A percentile compares a stretch with the other conserved stretches of the same genome.
These are phyloP conservation scores for Delphinus delphis DNA, from an alignment of 2,113 vertebrate genomes.

Conservation along the genomic window DNA sequence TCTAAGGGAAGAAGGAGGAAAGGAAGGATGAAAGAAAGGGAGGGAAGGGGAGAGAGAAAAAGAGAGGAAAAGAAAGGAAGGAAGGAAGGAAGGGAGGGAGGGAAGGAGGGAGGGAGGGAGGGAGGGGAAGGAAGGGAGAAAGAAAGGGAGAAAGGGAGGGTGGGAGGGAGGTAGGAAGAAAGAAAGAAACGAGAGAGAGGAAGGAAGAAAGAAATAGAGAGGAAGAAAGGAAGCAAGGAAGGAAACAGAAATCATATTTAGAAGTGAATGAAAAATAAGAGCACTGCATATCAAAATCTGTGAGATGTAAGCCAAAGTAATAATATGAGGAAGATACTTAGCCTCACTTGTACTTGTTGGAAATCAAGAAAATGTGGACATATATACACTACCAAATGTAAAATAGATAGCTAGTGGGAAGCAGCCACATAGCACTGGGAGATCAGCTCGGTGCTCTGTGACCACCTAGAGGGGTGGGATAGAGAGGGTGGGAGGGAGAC, in stretches of 20 bases:
- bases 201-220: not conserved
- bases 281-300: not conserved
- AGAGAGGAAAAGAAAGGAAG: not conserved
- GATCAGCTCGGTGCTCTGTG: too few relatives aligned
- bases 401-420: too few relatives aligned
- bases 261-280: not conserved
- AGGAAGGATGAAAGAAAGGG: not conserved
- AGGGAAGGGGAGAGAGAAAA: not conserved
- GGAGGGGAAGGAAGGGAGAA: not conserved
- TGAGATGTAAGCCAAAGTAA: not conserved
- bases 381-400: too few relatives aligned
- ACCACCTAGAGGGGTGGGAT: too few relatives aligned
- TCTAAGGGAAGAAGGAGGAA: not conserved
- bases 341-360: not conserved
- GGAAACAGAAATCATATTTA: not conserved
- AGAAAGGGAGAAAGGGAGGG: too few relatives aligned
- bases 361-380: not conserved
- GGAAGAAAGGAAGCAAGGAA: not conserved
- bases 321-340: not conserved
- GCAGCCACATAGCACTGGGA: too few relatives aligned
- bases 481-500: too few relatives aligned
- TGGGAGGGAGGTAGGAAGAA: too few relatives aligned
- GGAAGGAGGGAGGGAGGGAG: too few relatives aligned
- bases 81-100: not conserved
- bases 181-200: not conserved